phyloP scores from a whole-genome alignment of 1,140 invertebrate species.

The Pantala flavescens region DNA sequence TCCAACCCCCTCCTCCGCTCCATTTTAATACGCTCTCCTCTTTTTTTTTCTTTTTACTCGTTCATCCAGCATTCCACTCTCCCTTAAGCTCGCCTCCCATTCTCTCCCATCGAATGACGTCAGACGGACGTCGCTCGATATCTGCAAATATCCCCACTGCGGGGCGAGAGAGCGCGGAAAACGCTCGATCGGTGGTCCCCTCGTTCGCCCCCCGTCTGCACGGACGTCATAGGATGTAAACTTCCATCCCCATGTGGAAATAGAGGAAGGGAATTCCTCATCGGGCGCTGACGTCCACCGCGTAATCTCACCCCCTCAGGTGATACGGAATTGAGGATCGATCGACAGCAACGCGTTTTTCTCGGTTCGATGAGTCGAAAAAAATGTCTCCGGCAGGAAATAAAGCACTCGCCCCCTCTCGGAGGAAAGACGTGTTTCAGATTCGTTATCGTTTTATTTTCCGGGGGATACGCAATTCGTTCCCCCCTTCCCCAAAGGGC shows the following conservation, averaged over 20 bases:
- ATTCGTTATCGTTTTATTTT: too few species aligned
- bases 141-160: not conserved
- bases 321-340: not conserved
- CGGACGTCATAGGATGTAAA: constrained; percentile 5
- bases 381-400: too few species aligned
- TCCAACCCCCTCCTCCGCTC: not conserved
- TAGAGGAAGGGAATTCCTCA: too few species aligned
- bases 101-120: constrained; percentile 3
- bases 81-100: not conserved
- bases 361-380: too few species aligned
- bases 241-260: not conserved
- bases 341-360: not conserved
- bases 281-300: not conserved
- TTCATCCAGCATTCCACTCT: not conserved
- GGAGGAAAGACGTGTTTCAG: too few species aligned
- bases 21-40: not conserved
- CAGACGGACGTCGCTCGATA: not conserved
- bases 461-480: too few species aligned
- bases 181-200: not conserved
- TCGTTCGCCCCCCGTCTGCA: not conserved
- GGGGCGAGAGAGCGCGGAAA: not conserved
- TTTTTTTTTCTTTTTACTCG: not conserved
- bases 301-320: constrained; percentile 1
- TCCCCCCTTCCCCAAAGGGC: too few species aligned
- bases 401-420: too few species aligned